These are phyloP conservation scores for Eonycteris spelaea DNA, from an alignment of 2,113 vertebrate genomes.

Conservation along the genomic window DNA sequence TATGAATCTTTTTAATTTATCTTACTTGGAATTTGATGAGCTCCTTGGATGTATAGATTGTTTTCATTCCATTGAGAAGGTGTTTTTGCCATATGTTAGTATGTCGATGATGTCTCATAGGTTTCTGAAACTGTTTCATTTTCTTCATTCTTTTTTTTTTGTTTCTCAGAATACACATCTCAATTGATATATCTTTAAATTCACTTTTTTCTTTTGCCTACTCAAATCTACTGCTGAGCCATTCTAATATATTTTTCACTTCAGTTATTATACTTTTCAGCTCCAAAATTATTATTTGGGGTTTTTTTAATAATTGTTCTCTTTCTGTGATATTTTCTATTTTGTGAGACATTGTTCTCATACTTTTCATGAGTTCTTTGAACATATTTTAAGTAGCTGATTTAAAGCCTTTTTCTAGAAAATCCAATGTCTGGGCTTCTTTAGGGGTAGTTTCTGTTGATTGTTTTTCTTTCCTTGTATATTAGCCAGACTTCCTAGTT, in stretches of 20 bases:
- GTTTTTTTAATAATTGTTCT: neutral
- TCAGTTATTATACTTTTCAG: neutral
- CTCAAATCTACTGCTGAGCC: neutral
- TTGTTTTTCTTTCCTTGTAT: neutral
- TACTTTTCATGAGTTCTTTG: neutral
- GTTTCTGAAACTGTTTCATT: neutral
- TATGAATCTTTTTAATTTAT: neutral
- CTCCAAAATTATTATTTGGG: neutral
- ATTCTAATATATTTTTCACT: neutral
- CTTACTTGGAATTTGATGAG: neutral
- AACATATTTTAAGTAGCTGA: neutral
- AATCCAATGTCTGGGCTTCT: neutral
- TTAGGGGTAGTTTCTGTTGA: accelerated
- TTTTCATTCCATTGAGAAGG: neutral
- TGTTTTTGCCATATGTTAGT: neutral
- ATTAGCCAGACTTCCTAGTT: neutral
- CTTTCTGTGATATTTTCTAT: neutral
- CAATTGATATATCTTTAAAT: accelerated
- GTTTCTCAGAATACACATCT: neutral
- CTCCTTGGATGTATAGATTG: neutral
- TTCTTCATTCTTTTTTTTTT: neutral
- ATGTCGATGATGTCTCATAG: neutral
- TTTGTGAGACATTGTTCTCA: neutral
- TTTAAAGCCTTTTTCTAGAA: neutral
- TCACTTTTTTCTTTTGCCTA: neutral